A percentile compares a stretch with the other conserved stretches of the same genome.
phyloP scores from a whole-genome alignment of 2,888 invertebrate species.

The Stenotaenia linearis region DNA sequence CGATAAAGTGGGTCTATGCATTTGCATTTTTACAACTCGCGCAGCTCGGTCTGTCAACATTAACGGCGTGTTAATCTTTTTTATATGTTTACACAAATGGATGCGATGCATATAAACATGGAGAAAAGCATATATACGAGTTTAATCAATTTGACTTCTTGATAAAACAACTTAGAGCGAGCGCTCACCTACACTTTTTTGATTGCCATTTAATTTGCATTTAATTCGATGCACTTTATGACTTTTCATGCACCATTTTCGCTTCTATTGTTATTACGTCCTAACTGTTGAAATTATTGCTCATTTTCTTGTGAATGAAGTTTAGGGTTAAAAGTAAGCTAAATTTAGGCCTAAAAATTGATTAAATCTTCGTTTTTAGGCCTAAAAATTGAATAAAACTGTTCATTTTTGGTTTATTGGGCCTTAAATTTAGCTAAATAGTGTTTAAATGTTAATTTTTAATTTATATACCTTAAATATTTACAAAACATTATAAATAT shows the following conservation, averaged over 20 bases:
- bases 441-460: too few relatives aligned
- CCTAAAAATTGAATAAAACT: too few relatives aligned
- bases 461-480: too few relatives aligned
- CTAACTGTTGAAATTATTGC: not conserved
- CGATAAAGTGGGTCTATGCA: not conserved
- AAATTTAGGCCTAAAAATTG: not conserved
- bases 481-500: too few relatives aligned
- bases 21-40: not conserved
- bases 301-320: too few relatives aligned
- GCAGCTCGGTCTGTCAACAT: not conserved
- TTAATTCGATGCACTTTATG: not conserved
- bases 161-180: not conserved
- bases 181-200: not conserved
- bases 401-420: too few relatives aligned
- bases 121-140: not conserved
- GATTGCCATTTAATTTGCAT: not conserved
- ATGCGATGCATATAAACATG: not conserved
- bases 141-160: not conserved
- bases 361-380: too few relatives aligned
- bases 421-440: too few relatives aligned
- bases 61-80: not conserved
- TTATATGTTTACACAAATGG: not conserved
- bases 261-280: not conserved
- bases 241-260: not conserved
- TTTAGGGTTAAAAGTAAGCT: too few relatives aligned